These are phyloP conservation scores for Cotesia typhae DNA, from an alignment of 1,140 invertebrate species.

Conservation along the genomic window DNA sequence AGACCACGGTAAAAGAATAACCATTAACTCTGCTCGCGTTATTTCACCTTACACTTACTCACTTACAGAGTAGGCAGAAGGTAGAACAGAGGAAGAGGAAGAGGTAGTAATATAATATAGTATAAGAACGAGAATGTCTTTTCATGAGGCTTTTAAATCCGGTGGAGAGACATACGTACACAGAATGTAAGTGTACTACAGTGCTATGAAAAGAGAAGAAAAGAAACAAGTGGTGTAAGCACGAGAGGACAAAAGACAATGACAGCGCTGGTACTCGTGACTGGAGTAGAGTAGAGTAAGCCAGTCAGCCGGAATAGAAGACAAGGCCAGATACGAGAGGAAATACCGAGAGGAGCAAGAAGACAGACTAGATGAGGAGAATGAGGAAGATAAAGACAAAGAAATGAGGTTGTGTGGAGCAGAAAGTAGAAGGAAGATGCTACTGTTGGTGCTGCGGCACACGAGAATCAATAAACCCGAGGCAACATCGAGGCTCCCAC, in stretches of 20 bases:
- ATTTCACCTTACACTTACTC: neutral
- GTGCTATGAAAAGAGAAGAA: too few relatives aligned
- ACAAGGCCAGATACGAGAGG: too few relatives aligned
- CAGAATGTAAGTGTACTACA: too few relatives aligned
- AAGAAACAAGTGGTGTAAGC: too few relatives aligned
- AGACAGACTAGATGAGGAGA: slow-evolving; percentile 22
- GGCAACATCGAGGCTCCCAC: slow-evolving; percentile 48
- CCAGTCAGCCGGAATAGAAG: too few relatives aligned
- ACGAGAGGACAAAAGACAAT: too few relatives aligned
- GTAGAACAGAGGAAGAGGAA: neutral
- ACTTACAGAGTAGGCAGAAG: too few relatives aligned
- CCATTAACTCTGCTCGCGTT: slow-evolving; percentile 4
- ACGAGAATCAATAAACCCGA: slow-evolving; percentile 63
- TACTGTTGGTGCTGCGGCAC: slow-evolving; percentile 45
- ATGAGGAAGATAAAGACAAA: slow-evolving; percentile 37
- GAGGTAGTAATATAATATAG: neutral
- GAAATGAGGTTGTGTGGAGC: slow-evolving; percentile 45
- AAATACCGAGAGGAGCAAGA: too few relatives aligned
- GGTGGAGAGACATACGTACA: too few relatives aligned
- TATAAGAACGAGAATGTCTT: neutral
- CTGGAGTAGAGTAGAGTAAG: too few relatives aligned
- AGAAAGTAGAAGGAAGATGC: slow-evolving; percentile 43
- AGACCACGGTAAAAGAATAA: neutral
- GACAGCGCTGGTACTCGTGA: too few relatives aligned
- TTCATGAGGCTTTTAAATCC: slow-evolving; percentile 4